Percentiles rank a stretch among this genome's conserved stretches.
phyloP scores from a whole-genome alignment of 2,888 invertebrate genomes.

The Caenorhabditis sp. region DNA sequence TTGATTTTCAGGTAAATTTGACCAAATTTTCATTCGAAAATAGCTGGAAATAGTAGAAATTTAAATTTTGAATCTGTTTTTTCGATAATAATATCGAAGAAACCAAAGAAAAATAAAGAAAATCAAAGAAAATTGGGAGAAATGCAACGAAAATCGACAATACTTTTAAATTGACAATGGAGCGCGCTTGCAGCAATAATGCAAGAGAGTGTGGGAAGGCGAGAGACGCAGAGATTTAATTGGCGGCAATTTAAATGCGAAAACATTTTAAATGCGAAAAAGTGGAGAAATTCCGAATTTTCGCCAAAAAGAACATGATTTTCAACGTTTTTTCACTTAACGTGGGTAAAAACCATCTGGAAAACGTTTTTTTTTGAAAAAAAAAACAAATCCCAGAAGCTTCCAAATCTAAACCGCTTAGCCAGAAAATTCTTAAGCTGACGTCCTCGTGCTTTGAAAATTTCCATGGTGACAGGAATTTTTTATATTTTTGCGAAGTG shows the following conservation, averaged over 20 bases:
- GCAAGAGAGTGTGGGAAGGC: constrained; percentile 1
- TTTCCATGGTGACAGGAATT: constrained; percentile 19
- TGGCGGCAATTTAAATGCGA: constrained; percentile 25
- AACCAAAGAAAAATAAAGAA: constrained; percentile 13
- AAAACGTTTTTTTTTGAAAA: too few species aligned
- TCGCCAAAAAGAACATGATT: too few species aligned
- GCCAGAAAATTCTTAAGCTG: too few species aligned
- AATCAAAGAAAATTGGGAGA: constrained; percentile 19
- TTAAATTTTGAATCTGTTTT: not conserved
- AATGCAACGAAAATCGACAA: too few species aligned
- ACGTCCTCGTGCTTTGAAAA: not conserved
- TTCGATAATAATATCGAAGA: too few species aligned
- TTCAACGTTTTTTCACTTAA: too few species aligned
- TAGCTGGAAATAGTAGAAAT: not conserved
- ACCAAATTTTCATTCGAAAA: not conserved
- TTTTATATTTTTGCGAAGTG: not conserved
- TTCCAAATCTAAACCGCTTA: too few species aligned
- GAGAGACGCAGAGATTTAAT: constrained; percentile 27
- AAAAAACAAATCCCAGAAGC: too few species aligned
- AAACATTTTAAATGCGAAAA: too few species aligned
- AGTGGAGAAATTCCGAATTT: not conserved
- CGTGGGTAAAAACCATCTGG: too few species aligned
- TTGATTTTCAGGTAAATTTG: not conserved
- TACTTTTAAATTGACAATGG: constrained; percentile 3
- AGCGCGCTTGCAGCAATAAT: constrained; percentile 34